Base-by-base conservation (phyloP, 2,888 invertebrate species). In the Myopa tessellatipennis region DNA sequence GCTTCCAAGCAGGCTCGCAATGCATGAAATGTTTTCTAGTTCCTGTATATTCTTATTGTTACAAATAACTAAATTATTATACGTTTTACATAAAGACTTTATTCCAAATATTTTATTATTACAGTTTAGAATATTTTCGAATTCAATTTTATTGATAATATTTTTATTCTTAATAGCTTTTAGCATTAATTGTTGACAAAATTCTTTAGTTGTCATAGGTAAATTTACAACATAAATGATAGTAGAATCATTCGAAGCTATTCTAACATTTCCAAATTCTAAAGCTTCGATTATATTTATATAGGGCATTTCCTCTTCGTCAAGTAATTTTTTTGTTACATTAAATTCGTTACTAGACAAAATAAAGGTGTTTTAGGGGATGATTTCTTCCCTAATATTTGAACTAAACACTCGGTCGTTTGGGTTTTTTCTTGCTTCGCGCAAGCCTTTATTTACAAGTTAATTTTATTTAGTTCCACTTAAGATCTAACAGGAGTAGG, bases 181-280 rank as follows among this genome's bases (percentile, higher is more conserved):
- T 34, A 81, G 58, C 26, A 77, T 26, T 26, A 72, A 71, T 26
- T 65, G 61, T 38, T 79, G 77, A 79, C 78, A 81, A 63, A 63
- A 74, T 76, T 81, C 71, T 60, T 79, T 69, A 55, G 74, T 58
- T 45, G 40, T 78, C 36, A 78, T 79, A 55, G 80, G 79, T 67
- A 81, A 80, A 73, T 79, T 77, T 60, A 80, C 70, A 72, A 82
- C 77, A 77, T 80, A 81, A 26, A 81, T 77, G 75, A 81, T 40
- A 68, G 72, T 72, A 12, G 63, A 26, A 26, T 26, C 26, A 26
- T 26, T 26, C 26, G 26, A 26, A 26, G 26, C 26, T 26, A 26
- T 26, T 79, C 77, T 80, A 38, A 80, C 58, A 50, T 81, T 79
- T 34, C 74, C 76, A 72, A 82, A 81, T 77, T 81, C 78, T 74